Evolutionary conservation across 2,797 vertebrate genomes (phyloP), one percentile per base, ranked within the genome.

Genomic region (Acipenser oxyrinchus): DNA sequence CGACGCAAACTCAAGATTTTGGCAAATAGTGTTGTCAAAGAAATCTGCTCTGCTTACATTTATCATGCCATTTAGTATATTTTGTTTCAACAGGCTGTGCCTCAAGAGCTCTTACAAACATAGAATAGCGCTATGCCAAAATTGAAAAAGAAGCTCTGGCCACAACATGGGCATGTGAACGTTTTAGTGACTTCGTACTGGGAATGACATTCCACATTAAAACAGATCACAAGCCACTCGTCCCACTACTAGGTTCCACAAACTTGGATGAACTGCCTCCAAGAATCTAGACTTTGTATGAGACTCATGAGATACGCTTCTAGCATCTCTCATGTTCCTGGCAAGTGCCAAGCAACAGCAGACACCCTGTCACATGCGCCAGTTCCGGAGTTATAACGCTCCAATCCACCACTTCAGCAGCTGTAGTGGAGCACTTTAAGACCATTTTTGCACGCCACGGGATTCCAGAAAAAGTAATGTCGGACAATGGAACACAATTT

Each of bases 201-300:
- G 68, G 73, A 6, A 68, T 73, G 2, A 37, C 63, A 6, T 74
- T 74, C 9, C 49, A 57, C 6, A 60, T 73, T 0, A 49, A 18
- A 15, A 77, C 71, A 53, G 69, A 75, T 55, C 70, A 73, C 8
- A 76, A 79, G 12, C 71, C 67, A 15, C 10, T 71, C 0, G 48
- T 71, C 1, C 52, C 68, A 0, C 57, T 68, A 49, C 11, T 73
- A 0, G 66, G 51, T 59, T 63, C 37, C 73, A 73, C 65, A 65
- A 62, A 4, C 7, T 12, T 72, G 0, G 72, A 75, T 55, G 49
- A 69, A 48, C 60, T 75, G 0, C 65, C 69, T 0, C 62, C 57
- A 2, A 2, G 53, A 4, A 63, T 77, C 4, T 59, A 64, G 68
- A 18, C 70, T 77, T 62, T 0, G 51, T 2, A 23, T 73, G 9